Evolutionary conservation across 2,113 vertebrate species (phyloP).

Genomic region (Turnix velox): DNA sequence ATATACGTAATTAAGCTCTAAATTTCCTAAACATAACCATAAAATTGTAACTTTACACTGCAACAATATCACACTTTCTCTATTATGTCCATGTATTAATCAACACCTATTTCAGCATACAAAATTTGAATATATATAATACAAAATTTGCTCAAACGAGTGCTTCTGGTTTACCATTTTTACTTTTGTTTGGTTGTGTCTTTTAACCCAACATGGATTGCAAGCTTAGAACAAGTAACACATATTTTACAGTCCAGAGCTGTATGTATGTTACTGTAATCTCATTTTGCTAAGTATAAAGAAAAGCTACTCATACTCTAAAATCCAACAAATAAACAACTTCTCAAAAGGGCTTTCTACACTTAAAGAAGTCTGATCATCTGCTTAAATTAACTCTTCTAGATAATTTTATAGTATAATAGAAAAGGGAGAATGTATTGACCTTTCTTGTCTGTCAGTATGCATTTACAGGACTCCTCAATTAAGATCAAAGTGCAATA

Average conservation of each 20-base stretch:
- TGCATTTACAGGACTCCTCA: neutral
- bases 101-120: neutral
- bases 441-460: neutral
- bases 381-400: neutral
- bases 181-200: neutral
- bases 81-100: neutral
- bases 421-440: neutral
- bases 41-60: neutral
- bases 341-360: conserved; percentile 24
- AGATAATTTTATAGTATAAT: neutral
- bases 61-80: neutral
- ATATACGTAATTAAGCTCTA: neutral
- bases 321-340: conserved; percentile 34
- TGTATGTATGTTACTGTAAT: conserved; percentile 8
- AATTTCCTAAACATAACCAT: neutral
- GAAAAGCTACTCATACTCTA: neutral
- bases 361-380: neutral
- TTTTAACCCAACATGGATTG: neutral
- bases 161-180: neutral
- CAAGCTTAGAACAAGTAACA: neutral
- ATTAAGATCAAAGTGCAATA: neutral
- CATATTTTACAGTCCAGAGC: neutral
- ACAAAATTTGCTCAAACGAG: neutral
- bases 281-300: conserved; percentile 17
- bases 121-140: neutral